Conservation (phyloP, 2,113 vertebrate genomes). For the Notechis scutatus region DNA sequence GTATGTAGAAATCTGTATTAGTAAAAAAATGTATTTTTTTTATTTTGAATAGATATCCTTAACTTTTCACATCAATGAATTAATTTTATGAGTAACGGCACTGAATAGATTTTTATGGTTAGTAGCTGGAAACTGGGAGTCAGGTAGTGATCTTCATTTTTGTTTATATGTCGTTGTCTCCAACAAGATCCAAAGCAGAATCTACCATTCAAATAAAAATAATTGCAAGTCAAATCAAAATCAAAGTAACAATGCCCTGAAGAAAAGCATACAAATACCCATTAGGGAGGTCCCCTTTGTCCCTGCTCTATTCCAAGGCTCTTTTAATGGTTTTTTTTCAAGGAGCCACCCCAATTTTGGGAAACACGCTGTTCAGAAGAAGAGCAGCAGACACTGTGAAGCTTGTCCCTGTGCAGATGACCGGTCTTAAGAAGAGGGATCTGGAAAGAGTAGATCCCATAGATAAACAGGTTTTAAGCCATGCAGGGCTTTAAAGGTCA, state of each 20-base stretch:
- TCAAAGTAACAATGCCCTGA: neutral
- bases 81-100: neutral
- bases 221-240: neutral
- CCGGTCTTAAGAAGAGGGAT: neutral
- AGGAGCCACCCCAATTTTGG: neutral
- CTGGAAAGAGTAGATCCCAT: neutral
- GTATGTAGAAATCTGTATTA: conserved; percentile 67
- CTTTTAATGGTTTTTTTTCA: neutral
- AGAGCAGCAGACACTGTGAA: neutral
- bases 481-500: neutral
- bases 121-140: neutral
- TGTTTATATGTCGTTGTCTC: neutral
- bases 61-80: neutral
- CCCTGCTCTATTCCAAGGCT: neutral
- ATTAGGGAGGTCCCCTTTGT: neutral
- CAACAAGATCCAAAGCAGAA: neutral
- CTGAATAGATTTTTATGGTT: rapidly evolving
- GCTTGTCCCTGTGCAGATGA: neutral
- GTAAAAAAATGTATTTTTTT: neutral
- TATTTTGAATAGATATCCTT: neutral
- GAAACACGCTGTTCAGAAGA: neutral
- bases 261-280: neutral
- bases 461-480: neutral
- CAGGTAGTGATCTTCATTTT: neutral
- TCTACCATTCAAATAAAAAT: neutral